Base-by-base conservation (phyloP, 2,888 invertebrate species). In the Dascillus cervinus region DNA sequence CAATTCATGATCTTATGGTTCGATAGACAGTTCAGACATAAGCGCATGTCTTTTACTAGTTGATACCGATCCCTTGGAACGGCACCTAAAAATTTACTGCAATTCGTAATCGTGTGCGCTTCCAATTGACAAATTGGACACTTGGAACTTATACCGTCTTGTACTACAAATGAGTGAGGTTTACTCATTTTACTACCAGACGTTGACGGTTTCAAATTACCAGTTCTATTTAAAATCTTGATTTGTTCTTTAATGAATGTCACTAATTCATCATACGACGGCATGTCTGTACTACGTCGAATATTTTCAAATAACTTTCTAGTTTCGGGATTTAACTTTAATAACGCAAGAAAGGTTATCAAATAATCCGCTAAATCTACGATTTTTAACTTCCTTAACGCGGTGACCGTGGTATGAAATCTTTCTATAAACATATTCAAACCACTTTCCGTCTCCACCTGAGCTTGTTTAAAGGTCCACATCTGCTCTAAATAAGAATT, bases 401-500 rank as follows among this genome's bases (percentile, higher is more conserved):
- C 23, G 9, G 8, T 23, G 4, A 3, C 3, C 11, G 23, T 12
- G 11, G 23, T 2, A 6, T 6, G 11, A 11, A 10, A 23, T 23
- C 11, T 23, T 5, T 23, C 23, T 11, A 23, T 11, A 23, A 23
- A 11, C 10, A 3, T 23, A 23, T 5, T 23, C 11, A 23, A 23
- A 23, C 11, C 11, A 5, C 11, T 23, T 11, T 10, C n/a, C 2
- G 23, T 8, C 3, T 8, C 23, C 3, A 12, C 8, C 4, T 23
- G 23, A 2, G 6, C 23, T 23, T 10, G 23, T 6, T n/a, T n/a
- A n/a, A n/a, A n/a, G n/a, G n/a, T n/a, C n/a, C n/a, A n/a, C 9
- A 26, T 3, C 11, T 26, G 13, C 10, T 26, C 26, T 6, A 26
- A 14, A 26, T 26, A 26, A 3, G 3, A 11, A 5, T 13, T 26